phyloP scores from a whole-genome alignment of 2,888 invertebrate genomes.

The Spisula solida region DNA sequence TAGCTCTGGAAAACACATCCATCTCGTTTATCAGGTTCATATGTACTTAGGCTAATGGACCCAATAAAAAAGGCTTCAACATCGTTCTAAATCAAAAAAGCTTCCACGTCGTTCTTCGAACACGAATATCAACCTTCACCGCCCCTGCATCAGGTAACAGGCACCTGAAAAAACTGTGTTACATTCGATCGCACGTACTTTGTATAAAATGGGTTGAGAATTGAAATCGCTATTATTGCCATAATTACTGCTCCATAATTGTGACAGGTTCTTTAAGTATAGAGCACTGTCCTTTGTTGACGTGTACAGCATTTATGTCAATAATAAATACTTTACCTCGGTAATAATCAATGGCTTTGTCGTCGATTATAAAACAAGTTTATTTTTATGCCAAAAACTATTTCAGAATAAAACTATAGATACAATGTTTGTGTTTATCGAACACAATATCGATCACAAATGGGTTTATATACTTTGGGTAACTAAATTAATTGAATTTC shows the following conservation, averaged over 20 bases:
- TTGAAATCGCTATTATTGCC: not conserved
- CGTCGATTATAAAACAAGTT: not conserved
- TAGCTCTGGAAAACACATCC: too few species aligned
- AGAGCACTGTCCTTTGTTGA: not conserved
- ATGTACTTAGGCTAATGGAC: too few species aligned
- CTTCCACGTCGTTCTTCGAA: too few species aligned
- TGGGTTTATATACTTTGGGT: not conserved
- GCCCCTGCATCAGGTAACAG: too few species aligned
- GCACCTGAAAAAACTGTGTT: too few species aligned
- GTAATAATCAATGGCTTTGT: not conserved
- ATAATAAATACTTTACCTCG: not conserved
- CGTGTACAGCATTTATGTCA: not conserved
- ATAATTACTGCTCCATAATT: not conserved
- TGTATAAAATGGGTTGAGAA: too few species aligned
- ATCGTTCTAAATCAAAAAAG: too few species aligned
- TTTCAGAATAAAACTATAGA: too few species aligned
- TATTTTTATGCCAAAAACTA: not conserved
- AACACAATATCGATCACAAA: not conserved
- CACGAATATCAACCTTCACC: too few species aligned
- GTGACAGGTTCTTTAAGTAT: conserved; percentile 10
- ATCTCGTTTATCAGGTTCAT: too few species aligned
- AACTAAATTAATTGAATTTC: conserved; percentile 3
- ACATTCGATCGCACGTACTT: too few species aligned
- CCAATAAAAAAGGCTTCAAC: too few species aligned
- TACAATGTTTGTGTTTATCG: not conserved